Evolutionary conservation across 2,888 invertebrate genomes (phyloP).

Genomic region (Sisyra terminalis): DNA sequence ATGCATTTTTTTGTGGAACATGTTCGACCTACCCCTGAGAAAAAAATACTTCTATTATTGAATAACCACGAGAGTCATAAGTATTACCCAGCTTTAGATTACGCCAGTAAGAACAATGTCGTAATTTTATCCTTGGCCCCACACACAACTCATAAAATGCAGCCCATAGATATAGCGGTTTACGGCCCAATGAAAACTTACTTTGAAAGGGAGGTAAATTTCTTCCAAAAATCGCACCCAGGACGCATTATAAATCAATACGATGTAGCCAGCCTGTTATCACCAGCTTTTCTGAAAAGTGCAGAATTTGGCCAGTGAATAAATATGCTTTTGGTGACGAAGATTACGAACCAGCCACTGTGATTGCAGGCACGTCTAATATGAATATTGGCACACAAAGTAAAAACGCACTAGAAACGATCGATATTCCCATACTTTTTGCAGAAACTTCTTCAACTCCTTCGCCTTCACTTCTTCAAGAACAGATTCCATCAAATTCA

Average conservation of each 20-base stretch:
- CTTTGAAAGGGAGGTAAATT: too few species aligned
- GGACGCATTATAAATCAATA: neutral
- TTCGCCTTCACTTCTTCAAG: too few species aligned
- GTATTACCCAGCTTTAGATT: neutral
- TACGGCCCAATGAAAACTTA: too few species aligned
- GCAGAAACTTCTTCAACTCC: neutral
- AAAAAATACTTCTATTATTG: neutral
- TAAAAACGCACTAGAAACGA: neutral
- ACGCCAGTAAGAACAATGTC: too few species aligned
- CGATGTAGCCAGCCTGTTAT: neutral
- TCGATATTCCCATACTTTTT: neutral
- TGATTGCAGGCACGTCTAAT: neutral
- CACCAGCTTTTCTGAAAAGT: conserved; percentile 15
- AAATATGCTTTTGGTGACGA: conserved; percentile 16
- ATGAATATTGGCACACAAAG: neutral
- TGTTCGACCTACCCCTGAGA: neutral
- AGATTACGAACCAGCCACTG: conserved; percentile 14
- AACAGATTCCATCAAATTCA: too few species aligned
- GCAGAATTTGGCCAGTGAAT: conserved; percentile 17
- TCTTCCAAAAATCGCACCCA: neutral
- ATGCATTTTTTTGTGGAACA: too few species aligned
- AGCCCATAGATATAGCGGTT: too few species aligned
- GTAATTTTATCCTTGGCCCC: too few species aligned
- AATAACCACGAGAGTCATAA: neutral
- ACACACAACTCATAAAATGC: too few species aligned